A percentile compares a stretch with the other conserved stretches of the same genome.
Conservation (phyloP, 1,140 invertebrate species). For the Nymphalis io region DNA sequence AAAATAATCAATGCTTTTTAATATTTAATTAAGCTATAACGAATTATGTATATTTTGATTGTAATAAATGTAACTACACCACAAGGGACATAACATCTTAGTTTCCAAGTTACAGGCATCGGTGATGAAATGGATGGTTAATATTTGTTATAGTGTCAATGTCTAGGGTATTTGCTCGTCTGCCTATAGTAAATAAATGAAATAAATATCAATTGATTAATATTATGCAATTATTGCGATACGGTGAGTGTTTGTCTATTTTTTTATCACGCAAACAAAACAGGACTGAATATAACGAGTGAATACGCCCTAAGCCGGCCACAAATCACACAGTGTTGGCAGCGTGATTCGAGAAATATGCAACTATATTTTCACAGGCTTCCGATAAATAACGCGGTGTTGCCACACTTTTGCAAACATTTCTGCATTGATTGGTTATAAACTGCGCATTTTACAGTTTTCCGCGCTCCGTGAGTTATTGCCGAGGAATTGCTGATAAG, state of each 20-base stretch:
- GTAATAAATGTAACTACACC: too few relatives aligned
- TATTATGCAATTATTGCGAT: neutral
- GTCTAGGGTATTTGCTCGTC: too few relatives aligned
- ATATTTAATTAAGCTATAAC: too few relatives aligned
- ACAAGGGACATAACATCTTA: too few relatives aligned
- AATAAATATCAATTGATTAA: too few relatives aligned
- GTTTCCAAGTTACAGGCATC: too few relatives aligned
- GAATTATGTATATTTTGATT: too few relatives aligned
- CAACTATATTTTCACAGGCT: constrained; percentile 34
- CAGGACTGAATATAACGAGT: neutral
- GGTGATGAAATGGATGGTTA: too few relatives aligned
- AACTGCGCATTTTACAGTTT: constrained; percentile 36
- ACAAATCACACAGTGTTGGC: constrained; percentile 41
- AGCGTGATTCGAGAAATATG: constrained; percentile 37
- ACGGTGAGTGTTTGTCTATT: neutral
- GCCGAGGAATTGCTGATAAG: constrained; percentile 23
- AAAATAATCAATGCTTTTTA: too few relatives aligned
- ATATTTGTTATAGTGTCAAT: too few relatives aligned
- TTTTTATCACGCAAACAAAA: neutral
- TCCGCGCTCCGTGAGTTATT: constrained; percentile 15
- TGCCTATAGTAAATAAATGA: too few relatives aligned
- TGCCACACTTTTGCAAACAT: constrained; percentile 37
- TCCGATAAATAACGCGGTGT: constrained; percentile 41
- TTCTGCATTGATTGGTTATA: constrained; percentile 33
- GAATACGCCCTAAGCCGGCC: constrained; percentile 12